Evolutionary conservation across 2,888 invertebrate genomes (phyloP), one percentile per base, ranked within the genome.

Genomic region (Liopterus haemorrhoidalis): DNA sequence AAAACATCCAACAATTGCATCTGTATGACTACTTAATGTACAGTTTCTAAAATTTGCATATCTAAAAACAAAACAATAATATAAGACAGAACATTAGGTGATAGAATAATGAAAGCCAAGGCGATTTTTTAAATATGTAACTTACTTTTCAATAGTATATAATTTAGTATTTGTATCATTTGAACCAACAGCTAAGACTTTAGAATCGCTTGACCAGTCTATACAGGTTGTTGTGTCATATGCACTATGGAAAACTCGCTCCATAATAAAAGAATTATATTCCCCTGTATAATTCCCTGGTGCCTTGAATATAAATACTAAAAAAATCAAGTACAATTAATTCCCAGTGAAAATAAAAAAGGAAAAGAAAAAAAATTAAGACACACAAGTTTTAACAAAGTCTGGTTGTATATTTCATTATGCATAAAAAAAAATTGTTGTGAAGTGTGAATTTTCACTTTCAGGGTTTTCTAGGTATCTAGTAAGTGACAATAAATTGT

Each of bases 151-250:
- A 0, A 92, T 67, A 1, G 85, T 81, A 64, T 87, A 90, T 30
- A 99, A 73, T 62, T 85, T 82, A 0, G 85, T 84, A n/a, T 85
- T 77, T 62, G 85, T 89, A 67, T 97, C 96, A 61, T 86, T 87
- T 0, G 90, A 85, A 0, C 95, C 95, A 5, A 88, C 82, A n/a
- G 89, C 88, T 6, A 97, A 67, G 24, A 93, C 73, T 60, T 79
- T 84, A 0, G 96, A 95, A 68, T 97, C 95, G 14, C 76, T 73
- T 0, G 94, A 89, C 99, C 99, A 99, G 63, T 90, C 86, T 2
- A 99, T 61, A 61, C 84, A 89, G 0, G 86, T 85, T 0, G 89
- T 84, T 49, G 86, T 85, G 63, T 93, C 92, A 48, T 78, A 79
- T 1, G 91, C 78, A 33, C 86, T 87, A 57, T 83, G 79, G 64